Base-by-base conservation (phyloP, 2,113 vertebrate genomes). In the Tricholaema leucomelas region DNA sequence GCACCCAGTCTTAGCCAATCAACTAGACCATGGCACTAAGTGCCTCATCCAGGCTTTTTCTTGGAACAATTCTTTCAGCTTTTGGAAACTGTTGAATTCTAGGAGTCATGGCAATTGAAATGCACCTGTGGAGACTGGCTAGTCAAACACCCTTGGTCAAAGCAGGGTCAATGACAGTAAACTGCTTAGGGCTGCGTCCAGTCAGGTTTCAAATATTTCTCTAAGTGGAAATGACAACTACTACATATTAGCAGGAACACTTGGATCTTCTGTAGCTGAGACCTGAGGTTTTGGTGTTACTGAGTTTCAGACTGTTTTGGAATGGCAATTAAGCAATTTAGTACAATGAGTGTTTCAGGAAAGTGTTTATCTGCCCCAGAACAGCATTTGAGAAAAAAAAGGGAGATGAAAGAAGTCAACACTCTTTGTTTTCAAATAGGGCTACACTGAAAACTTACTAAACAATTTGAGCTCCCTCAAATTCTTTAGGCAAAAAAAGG, bases 61-160 rank as follows among this genome's bases (percentile, higher is more conserved):
- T 72, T 69, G 31, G 55, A 91, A 86, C 25, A 3, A 60, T 27
- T 60, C 15, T 44, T 90, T 64, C 65, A 44, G 7, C 11, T 80
- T 85, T 20, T 61, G 44, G 33, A 66, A 95, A 59, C 15, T 50
- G 5, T 1, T 66, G 18, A 48, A 40, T 20, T 16, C 6, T 44
- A 76, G 1, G 28, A 79, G 61, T 25, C 25, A 33, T 0, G 0
- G 25, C 0, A 1, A 33, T 6, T 56, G 16, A 87, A 63, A 77
- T 24, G 27, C 10, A 87, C 3, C 38, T 31, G 8, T 20, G 46
- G 31, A 77, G 16, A 60, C 0, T 2, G 2, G 36, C 7, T 31
- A 18, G 28, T 36, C 31, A 36, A 79, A 85, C 4, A 38, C 6
- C 12, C 27, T 35, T 7, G 3, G 31, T 66, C 55, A 76, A 76